A percentile compares a stretch with the other conserved stretches of the same genome.
Conservation (phyloP, 92 coral and sea anemone species). For the Umimayanthus kanabou region DNA sequence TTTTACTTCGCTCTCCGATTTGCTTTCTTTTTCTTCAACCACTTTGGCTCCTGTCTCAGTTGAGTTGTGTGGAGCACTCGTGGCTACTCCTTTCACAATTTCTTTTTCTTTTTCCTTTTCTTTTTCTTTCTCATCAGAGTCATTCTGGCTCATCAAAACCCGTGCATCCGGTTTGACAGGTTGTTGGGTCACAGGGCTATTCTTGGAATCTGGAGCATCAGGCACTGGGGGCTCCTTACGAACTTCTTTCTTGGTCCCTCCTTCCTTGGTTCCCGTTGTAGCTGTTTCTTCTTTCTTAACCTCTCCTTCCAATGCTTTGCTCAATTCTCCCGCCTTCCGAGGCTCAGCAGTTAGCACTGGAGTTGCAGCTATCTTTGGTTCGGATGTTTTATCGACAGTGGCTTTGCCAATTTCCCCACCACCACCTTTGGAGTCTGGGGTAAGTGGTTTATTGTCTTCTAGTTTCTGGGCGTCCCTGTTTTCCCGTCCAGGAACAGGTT, state of each 20-base stretch:
- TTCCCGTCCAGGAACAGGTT: constrained; percentile 41
- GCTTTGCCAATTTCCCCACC: background rate
- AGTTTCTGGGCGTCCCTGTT: background rate
- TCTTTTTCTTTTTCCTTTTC: background rate
- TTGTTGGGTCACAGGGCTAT: constrained; percentile 3
- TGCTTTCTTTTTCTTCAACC: constrained; percentile 42
- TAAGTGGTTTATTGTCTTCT: background rate
- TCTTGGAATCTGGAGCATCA: constrained; percentile 68
- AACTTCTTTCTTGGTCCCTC: constrained; percentile 44
- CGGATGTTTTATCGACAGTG: background rate
- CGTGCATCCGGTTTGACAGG: constrained; percentile 47
- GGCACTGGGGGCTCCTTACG: constrained; percentile 87
- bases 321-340: constrained; percentile 24
- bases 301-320: constrained; percentile 8
- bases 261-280: constrained; percentile 29
- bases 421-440: background rate
- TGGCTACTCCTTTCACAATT: background rate
- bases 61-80: constrained; percentile 16
- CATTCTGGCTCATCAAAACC: constrained; percentile 37
- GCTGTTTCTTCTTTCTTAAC: constrained; percentile 39
- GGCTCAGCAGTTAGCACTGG: background rate
- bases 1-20: constrained; percentile 53
- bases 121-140: constrained; percentile 17
- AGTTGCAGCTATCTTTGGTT: background rate
- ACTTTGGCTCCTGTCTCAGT: constrained; percentile 37